Percentiles rank a stretch among this genome's conserved stretches.
Evolutionary conservation across 2,113 vertebrate genomes (phyloP).

Genomic region (Callospermophilus lateralis): DNA sequence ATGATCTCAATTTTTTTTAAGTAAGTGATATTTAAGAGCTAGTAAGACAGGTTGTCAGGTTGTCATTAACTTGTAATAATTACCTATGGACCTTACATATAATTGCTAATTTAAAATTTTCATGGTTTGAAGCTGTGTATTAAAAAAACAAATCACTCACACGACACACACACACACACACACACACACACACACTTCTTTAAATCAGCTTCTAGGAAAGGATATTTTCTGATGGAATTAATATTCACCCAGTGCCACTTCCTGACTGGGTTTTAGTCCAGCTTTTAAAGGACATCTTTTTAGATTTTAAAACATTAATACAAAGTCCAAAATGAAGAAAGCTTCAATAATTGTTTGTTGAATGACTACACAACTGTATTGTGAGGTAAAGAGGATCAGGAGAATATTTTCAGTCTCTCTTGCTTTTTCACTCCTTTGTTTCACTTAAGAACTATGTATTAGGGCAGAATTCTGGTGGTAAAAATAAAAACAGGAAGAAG

Average conservation of each 20-base stretch:
- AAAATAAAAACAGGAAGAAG: neutral
- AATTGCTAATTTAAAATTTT: constrained; percentile 59
- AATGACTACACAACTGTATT: neutral
- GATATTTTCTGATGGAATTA: neutral
- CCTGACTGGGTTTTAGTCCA: neutral
- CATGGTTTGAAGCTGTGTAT: neutral
- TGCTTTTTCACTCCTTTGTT: neutral
- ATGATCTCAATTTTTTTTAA: constrained; percentile 56
- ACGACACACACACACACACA: neutral
- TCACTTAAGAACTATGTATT: neutral
- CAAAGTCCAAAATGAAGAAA: neutral
- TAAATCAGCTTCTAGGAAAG: neutral
- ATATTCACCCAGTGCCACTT: neutral
- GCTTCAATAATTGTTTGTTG: neutral
- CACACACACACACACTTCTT: neutral
- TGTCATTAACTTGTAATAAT: constrained; percentile 63
- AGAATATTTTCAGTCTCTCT: neutral
- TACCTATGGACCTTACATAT: constrained; percentile 34
- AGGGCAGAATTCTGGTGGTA: neutral
- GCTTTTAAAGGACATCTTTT: neutral
- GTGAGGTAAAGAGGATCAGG: neutral
- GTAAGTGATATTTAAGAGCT: constrained; percentile 62
- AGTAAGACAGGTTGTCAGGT: constrained; percentile 23
- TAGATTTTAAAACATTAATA: neutral
- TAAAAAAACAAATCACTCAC: neutral